Evolutionary conservation across 2,888 invertebrate genomes (phyloP).

Genomic region (Nymphalis polychloros): DNA sequence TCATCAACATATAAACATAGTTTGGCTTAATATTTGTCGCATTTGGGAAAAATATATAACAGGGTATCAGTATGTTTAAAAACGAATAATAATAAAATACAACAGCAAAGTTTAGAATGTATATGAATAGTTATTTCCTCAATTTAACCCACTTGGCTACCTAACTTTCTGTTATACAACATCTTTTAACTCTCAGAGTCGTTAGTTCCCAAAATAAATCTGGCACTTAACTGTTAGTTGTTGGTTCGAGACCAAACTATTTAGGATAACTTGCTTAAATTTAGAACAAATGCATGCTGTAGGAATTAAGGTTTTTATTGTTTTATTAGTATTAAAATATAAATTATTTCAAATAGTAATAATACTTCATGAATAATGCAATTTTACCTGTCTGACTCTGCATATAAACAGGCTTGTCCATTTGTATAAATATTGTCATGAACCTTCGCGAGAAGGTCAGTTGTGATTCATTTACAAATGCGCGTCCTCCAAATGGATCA

Average conservation of each 20-base stretch:
- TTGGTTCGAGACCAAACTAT: constrained; percentile 8
- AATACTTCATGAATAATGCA: background rate
- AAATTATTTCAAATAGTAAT: background rate
- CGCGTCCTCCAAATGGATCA: constrained; percentile 90
- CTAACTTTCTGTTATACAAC: constrained; percentile 5
- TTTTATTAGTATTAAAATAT: background rate
- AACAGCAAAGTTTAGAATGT: no score
- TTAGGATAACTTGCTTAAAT: background rate
- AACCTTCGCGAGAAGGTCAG: constrained; percentile 93
- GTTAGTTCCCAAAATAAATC: constrained; percentile 21
- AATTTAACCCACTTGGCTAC: constrained; percentile 7
- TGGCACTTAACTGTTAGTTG: constrained; percentile 21
- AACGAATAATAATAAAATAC: background rate
- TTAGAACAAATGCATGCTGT: background rate
- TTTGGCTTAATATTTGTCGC: no score
- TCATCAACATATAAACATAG: no score
- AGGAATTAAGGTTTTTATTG: no score
- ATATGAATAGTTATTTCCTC: background rate
- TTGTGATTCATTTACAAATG: constrained; percentile 93
- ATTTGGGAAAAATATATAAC: no score
- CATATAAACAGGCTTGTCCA: constrained; percentile 97
- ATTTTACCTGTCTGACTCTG: constrained; percentile 91
- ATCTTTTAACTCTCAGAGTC: constrained; percentile 5
- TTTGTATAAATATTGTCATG: constrained; percentile 97
- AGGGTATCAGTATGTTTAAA: no score